Conservation (phyloP, 2,888 invertebrate genomes). For the Crossocerus cetratus region DNA sequence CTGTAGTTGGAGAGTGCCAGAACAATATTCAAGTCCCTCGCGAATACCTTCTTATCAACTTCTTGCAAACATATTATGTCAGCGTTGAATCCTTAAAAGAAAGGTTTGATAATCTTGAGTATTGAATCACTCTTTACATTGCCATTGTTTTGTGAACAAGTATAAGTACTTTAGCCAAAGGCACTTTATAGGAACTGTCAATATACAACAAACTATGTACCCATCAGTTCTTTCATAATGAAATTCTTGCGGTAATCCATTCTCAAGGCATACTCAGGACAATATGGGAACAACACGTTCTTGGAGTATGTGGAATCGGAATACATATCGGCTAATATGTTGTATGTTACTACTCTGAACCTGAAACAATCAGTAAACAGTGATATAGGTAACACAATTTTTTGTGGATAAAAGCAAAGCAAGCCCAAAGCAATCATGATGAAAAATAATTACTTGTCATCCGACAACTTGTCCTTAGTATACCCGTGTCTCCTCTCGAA, state of each 20-base stretch:
- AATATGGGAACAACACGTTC: constrained; percentile 88
- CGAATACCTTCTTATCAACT: constrained; percentile 89
- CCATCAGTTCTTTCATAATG: constrained; percentile 88
- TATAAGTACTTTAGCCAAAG: constrained; percentile 22
- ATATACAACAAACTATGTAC: constrained; percentile 73
- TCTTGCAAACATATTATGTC: constrained; percentile 96
- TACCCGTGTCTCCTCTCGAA: constrained; percentile 88
- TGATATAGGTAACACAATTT: not conserved
- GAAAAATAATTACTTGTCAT: constrained; percentile 78
- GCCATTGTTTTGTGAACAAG: not conserved
- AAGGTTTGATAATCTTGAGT: not conserved
- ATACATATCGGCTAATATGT: constrained; percentile 94
- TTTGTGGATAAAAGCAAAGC: constrained; percentile 38
- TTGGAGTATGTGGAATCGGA: constrained; percentile 90
- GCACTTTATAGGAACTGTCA: not conserved
- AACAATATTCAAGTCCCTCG: constrained; percentile 81
- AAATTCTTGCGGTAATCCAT: constrained; percentile 93
- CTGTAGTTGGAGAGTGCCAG: constrained; percentile 79
- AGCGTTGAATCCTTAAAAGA: constrained; percentile 87
- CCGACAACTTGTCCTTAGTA: constrained; percentile 80
- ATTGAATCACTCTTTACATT: no score
- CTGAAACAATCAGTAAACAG: constrained; percentile 70
- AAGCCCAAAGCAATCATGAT: constrained; percentile 11
- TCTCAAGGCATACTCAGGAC: constrained; percentile 87
- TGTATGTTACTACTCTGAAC: constrained; percentile 91